Percentiles rank a stretch among this genome's conserved stretches.
phyloP scores from a whole-genome alignment of 35 echinoderm and acorn worm genomes.

The Eucidaris tribuloides region DNA sequence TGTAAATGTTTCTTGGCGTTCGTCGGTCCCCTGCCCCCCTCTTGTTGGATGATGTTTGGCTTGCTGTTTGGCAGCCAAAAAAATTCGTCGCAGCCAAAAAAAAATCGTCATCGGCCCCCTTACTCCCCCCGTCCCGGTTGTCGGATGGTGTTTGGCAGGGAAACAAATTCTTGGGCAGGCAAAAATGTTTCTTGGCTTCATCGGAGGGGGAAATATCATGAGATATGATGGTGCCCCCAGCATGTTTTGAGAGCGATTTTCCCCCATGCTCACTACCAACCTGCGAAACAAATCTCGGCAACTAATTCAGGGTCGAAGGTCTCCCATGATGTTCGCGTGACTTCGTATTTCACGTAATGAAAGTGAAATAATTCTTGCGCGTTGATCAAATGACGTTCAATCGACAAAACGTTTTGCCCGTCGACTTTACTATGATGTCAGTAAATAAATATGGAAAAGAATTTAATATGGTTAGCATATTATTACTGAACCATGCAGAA shows the following conservation, averaged over 20 bases:
- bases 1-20: too few relatives aligned
- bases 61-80: too few relatives aligned
- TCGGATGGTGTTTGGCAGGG: not conserved
- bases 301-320: constrained; percentile 45
- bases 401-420: not conserved
- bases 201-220: too few relatives aligned
- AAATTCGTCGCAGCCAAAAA: too few relatives aligned
- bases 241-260: too few relatives aligned
- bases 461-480: not conserved
- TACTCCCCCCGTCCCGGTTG: not conserved
- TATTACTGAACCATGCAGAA: too few relatives aligned
- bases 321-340: not conserved
- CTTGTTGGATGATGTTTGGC: too few relatives aligned
- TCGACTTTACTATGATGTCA: too few relatives aligned
- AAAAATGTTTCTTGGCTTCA: too few relatives aligned
- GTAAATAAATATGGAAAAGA: not conserved
- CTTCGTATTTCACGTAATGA: not conserved
- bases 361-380: not conserved
- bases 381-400: not conserved
- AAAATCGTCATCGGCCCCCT: not conserved
- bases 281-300: constrained; percentile 32
- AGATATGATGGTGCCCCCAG: too few relatives aligned
- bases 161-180: not conserved
- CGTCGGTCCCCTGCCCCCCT: too few relatives aligned
- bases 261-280: not conserved